These are phyloP conservation scores for Drosophila orena DNA, from an alignment of 1,140 invertebrate species.

Conservation along the genomic window DNA sequence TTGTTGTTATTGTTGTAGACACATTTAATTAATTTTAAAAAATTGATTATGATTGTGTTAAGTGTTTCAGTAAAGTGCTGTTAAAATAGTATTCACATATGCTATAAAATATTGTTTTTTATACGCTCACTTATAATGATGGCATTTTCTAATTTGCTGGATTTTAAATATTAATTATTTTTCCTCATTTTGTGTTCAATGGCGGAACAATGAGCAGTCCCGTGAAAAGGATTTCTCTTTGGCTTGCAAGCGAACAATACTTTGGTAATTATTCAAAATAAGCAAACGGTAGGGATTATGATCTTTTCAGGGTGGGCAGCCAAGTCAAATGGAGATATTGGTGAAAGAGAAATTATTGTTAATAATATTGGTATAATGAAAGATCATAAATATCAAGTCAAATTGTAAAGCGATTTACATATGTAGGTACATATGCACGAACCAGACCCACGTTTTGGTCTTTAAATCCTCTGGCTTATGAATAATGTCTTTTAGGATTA, in stretches of 20 bases:
- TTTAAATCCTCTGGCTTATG: not conserved
- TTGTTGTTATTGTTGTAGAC: too few relatives aligned
- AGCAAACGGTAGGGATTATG: slow-evolving; percentile 32
- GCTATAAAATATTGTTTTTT: not conserved
- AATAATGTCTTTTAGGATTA: not conserved
- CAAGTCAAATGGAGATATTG: slow-evolving; percentile 36
- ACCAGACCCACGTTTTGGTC: not conserved
- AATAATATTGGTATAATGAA: slow-evolving; percentile 40
- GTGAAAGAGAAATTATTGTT: slow-evolving; percentile 44
- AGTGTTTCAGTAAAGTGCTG: too few relatives aligned
- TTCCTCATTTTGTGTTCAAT: not conserved
- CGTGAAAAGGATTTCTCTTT: slow-evolving; percentile 18
- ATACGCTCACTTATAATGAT: not conserved
- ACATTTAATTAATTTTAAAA: too few relatives aligned
- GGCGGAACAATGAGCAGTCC: slow-evolving; percentile 32
- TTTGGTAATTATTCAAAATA: slow-evolving; percentile 43
- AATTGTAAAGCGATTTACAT: slow-evolving; percentile 28
- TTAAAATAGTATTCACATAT: too few relatives aligned
- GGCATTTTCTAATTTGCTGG: slow-evolving; percentile 18
- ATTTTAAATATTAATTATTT: slow-evolving; percentile 27
- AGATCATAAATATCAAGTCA: slow-evolving; percentile 44
- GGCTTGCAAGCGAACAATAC: slow-evolving; percentile 31
- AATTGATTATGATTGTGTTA: too few relatives aligned
- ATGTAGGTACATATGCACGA: not conserved
- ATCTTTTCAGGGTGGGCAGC: slow-evolving; percentile 26